Evolutionary conservation across 2,888 invertebrate genomes (phyloP).

Genomic region (Coremacera marginata): DNA sequence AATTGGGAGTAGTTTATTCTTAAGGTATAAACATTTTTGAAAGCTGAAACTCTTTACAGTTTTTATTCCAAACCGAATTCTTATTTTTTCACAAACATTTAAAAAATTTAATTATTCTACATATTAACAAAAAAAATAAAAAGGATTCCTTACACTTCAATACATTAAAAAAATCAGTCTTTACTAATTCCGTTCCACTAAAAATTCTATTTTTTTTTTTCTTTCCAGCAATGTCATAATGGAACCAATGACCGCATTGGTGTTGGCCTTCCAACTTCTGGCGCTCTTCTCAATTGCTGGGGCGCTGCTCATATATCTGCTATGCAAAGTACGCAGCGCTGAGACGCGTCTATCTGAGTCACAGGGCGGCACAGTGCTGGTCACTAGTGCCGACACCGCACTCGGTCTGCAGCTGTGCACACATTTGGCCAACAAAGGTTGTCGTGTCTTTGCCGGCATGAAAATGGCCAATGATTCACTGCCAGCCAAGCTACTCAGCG

Average conservation of each 20-base stretch:
- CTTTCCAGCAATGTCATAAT: constrained; percentile 71
- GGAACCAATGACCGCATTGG: constrained; percentile 86
- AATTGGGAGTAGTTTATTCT: no score
- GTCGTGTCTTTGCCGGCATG: constrained; percentile 83
- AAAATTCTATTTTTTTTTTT: constrained; percentile 9
- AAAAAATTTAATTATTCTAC: no score
- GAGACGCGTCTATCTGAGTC: constrained; percentile 60
- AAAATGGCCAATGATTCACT: constrained; percentile 73
- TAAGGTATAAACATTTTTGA: no score
- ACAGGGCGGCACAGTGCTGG: constrained; percentile 77
- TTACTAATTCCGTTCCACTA: no score
- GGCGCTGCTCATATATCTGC: constrained; percentile 82
- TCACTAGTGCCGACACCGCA: constrained; percentile 85
- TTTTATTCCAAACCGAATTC: no score
- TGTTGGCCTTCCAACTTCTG: constrained; percentile 83
- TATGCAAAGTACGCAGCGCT: constrained; percentile 79
- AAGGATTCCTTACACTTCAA: no score
- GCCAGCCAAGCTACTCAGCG: constrained; percentile 74
- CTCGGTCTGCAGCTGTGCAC: constrained; percentile 83
- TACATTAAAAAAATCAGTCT: no score
- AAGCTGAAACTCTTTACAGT: no score
- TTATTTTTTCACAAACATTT: no score
- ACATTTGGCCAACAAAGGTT: constrained; percentile 79
- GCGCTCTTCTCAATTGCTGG: constrained; percentile 86
- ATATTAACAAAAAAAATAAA: no score